Evolutionary conservation across 2,797 vertebrate genomes (phyloP).

Genomic region (Botia kubotai): DNA sequence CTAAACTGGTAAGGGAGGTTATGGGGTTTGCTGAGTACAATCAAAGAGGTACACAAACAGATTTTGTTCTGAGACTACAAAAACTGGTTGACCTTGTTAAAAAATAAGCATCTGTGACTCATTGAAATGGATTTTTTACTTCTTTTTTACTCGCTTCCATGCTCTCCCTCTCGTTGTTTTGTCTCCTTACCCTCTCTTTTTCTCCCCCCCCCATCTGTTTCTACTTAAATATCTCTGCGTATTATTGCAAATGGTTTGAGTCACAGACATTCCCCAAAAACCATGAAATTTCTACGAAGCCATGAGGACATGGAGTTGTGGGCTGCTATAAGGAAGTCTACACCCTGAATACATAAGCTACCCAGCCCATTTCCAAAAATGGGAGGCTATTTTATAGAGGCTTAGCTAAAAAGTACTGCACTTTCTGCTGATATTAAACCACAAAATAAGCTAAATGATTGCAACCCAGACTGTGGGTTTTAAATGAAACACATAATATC

Average conservation of each 20-base stretch:
- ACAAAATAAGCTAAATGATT: conserved; percentile 25
- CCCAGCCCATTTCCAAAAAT: conserved; percentile 9
- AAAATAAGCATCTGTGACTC: conserved; percentile 35
- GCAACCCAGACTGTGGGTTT: conserved; percentile 8
- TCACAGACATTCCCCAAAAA: conserved; percentile 37
- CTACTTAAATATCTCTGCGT: conserved; percentile 36
- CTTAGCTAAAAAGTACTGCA: neutral
- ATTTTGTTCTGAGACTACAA: conserved; percentile 23
- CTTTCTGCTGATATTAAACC: conserved; percentile 13
- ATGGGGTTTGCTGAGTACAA: neutral
- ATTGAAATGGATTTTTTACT: conserved; percentile 31
- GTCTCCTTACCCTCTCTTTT: conserved; percentile 14
- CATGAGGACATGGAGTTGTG: conserved; percentile 19
- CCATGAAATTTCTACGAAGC: conserved; percentile 34
- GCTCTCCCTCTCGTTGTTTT: conserved; percentile 29
- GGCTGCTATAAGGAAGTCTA: conserved; percentile 23
- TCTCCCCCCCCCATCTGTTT: conserved; percentile 44
- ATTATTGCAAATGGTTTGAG: conserved; percentile 48
- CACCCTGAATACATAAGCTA: conserved; percentile 35
- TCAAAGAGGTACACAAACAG: conserved; percentile 11
- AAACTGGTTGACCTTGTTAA: conserved; percentile 39
- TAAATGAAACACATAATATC: conserved; percentile 29
- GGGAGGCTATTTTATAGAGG: neutral
- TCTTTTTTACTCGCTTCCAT: conserved; percentile 25
- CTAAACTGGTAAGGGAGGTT: conserved; percentile 15